Evolutionary conservation across 2,113 vertebrate genomes (phyloP), one percentile per base, ranked within the genome.

Genomic region (Arvicanthis niloticus): DNA sequence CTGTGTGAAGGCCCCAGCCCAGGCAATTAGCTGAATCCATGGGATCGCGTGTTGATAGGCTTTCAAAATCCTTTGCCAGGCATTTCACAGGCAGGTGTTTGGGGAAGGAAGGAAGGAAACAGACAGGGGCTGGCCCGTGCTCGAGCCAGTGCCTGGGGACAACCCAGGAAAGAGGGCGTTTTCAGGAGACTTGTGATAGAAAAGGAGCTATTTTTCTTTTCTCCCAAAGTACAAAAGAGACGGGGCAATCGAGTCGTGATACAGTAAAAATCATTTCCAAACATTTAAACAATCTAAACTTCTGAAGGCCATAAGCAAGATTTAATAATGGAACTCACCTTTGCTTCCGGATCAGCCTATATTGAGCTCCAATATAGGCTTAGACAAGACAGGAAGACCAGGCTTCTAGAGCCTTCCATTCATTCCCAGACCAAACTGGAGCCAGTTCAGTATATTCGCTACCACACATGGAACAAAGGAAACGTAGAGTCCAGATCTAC

Each of bases 21-120:
- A 87, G 51, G 89, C 91, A 96, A 97, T 97, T 94, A 96, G 92
- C 96, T 65, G 82, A 92, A 84, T 84, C 81, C 77, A 94, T 70
- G 86, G 89, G 95, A 94, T 60, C 1, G 1, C 67, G 86, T 87
- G 84, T 70, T 67, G 68, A 89, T 21, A 80, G 67, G 53, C 78
- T 85, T 85, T 84, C 85, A 89, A 4, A 77, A 17, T 67, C 62
- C 62, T 17, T 3, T 56, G 85, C 70, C 37, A 24, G 53, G 80
- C 8, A 42, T 37, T 34, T 88, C 21, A 8, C 34, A 65, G 34
- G 77, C 86, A 96, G 89, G 89, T 84, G 26, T 91, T 1, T 89
- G 22, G 81, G 21, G 45, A 96, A 77, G 8, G 19, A 34, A 29
- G 60, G 9, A 17, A 7, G 34, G 22, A 56, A 82, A 70, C 22